phyloP scores from a whole-genome alignment of 2,113 vertebrate genomes.

The Bubo blakistoni region DNA sequence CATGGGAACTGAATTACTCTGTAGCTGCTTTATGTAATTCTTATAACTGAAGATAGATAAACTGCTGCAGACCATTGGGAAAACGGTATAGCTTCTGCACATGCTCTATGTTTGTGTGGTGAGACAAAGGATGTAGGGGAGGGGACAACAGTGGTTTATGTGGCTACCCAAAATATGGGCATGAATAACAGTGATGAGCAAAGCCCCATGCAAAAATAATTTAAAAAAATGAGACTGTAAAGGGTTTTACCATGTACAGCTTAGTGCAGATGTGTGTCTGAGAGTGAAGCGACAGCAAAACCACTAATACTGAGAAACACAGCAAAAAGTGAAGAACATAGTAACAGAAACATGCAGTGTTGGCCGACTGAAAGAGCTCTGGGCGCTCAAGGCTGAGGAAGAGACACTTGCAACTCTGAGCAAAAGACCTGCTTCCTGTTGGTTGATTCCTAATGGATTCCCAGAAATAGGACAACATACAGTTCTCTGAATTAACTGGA shows the following conservation, averaged over 20 bases:
- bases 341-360: neutral
- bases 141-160: neutral
- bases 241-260: neutral
- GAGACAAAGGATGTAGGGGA: neutral
- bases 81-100: neutral
- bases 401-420: neutral
- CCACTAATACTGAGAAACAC: neutral
- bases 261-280: neutral
- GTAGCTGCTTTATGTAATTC: neutral
- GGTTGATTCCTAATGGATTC: neutral
- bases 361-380: neutral
- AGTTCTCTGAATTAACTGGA: neutral
- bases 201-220: neutral
- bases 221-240: neutral
- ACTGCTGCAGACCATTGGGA: neutral
- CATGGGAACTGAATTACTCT: neutral
- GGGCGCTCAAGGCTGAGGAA: neutral
- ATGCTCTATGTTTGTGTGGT: neutral
- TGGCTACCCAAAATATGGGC: neutral
- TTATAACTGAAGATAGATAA: neutral
- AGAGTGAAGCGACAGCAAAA: neutral
- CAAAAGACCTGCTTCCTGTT: neutral
- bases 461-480: neutral
- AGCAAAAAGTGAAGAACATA: neutral
- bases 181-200: neutral